Evolutionary conservation across 2,888 invertebrate genomes (phyloP), one percentile per base, ranked within the genome.

Genomic region (Noctua janthina): DNA sequence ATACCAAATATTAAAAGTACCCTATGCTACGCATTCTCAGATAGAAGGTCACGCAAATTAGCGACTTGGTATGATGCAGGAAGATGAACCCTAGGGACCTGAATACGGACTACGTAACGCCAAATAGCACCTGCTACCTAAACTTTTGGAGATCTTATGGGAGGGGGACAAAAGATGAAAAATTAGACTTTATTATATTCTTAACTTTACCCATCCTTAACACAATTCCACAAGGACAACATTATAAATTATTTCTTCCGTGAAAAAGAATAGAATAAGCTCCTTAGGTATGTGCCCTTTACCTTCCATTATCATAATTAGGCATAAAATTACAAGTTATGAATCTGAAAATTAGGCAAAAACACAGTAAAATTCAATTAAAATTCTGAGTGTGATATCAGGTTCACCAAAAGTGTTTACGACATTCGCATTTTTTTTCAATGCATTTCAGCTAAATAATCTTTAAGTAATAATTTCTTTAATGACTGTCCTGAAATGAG

Each of bases 281-380:
- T 75, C n/a, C 46, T 39, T 46, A 59, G 15, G 74, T 29, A 23
- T 10, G n/a, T 78, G n/a, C 3, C 35, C 62, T 39, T n/a, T n/a
- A 35, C 5, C 2, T 59, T 68, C 56, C 66, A 67, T 83, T 68
- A 59, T 2, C 13, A 1, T 68, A 82, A 80, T 75, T 0, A 46
- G 35, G 35, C 35, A 29, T 23, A 49, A 39, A 68, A 81, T 59
- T 68, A 75, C 23, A 81, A 81, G 54, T 81, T 81, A 82, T 56
- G 66, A 66, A 66, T 66, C 17, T 71, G 35, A 29, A 74, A 82
- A 54, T 56, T 66, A 64, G 46, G 17, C 7, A 56, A 20, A 15
- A 68, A 17, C 10, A 54, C 20, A 39, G 20, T 74, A 49, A 49
- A 56, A 66, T 29, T 7, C 10, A 66, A 67, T 66, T 82, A 49